A percentile compares a stretch with the other conserved stretches of the same genome.
These are phyloP conservation scores for Nemapogon koenigi DNA, from an alignment of 2,888 invertebrate genomes.

Conservation along the genomic window DNA sequence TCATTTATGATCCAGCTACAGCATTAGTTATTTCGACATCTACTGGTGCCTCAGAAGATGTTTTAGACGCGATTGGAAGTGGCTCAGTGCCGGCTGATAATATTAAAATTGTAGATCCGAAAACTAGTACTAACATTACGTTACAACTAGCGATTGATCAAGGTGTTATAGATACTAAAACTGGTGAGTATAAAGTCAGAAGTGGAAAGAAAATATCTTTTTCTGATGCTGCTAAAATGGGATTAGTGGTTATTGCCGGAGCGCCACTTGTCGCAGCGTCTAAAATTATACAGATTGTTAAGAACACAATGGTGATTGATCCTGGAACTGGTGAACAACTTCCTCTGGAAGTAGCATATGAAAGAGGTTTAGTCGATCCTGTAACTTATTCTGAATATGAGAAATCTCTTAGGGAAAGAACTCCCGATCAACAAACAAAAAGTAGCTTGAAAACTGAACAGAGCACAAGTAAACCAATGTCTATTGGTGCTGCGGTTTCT, in stretches of 20 bases:
- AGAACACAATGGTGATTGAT: conserved; percentile 72
- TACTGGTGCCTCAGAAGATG: conserved; percentile 72
- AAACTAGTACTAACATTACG: conserved; percentile 69
- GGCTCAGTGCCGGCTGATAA: conserved; percentile 73
- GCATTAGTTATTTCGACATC: conserved; percentile 77
- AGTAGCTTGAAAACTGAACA: conserved; percentile 22
- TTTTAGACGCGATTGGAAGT: conserved; percentile 77
- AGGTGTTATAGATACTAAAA: conserved; percentile 75
- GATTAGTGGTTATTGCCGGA: conserved; percentile 77
- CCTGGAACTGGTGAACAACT: conserved; percentile 82
- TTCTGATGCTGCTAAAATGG: conserved; percentile 78
- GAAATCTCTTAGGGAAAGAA: conserved; percentile 42
- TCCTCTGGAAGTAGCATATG: conserved; percentile 81
- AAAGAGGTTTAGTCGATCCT: conserved; percentile 73
- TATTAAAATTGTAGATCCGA: conserved; percentile 75
- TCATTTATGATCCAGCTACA: conserved; percentile 81
- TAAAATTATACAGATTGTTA: conserved; percentile 71
- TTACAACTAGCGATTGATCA: conserved; percentile 78
- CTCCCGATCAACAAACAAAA: conserved; percentile 24
- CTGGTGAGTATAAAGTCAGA: conserved; percentile 72
- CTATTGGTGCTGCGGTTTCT: conserved; percentile 66
- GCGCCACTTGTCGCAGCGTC: conserved; percentile 77
- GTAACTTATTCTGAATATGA: conserved; percentile 59
- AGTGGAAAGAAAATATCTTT: conserved; percentile 71
- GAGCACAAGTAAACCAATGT: conserved; percentile 54